phyloP scores from a whole-genome alignment of 1,140 invertebrate species.

The Stegodyphus mimosarum region DNA sequence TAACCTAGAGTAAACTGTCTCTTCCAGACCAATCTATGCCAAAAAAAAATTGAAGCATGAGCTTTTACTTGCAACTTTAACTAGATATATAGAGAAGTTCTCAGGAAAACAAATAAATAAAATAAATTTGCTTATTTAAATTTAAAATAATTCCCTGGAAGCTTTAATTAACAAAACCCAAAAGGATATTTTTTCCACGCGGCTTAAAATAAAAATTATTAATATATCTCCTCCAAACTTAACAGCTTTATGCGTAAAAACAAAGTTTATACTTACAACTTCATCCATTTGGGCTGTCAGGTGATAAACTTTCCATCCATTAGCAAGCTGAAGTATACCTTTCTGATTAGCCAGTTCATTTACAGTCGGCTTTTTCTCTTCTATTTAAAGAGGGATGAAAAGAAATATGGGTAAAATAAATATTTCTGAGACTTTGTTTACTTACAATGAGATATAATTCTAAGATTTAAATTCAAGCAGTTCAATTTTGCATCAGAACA shows the following conservation, averaged over 20 bases:
- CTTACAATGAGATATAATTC: too few species aligned
- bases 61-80: too few species aligned
- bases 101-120: neutral
- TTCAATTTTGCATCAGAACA: too few species aligned
- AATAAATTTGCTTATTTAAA: neutral
- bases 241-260: neutral
- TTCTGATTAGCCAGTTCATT: conserved; percentile 91
- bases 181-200: too few species aligned
- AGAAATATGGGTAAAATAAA: too few species aligned
- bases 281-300: conserved; percentile 92
- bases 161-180: neutral
- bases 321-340: conserved; percentile 86
- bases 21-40: conserved; percentile 48
- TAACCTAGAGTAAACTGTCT: conserved; percentile 44
- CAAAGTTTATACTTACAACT: conserved; percentile 71
- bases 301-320: conserved; percentile 95
- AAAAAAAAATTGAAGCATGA: neutral
- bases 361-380: conserved; percentile 83
- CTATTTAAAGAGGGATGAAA: conserved; percentile 65
- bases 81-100: too few species aligned
- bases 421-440: too few species aligned
- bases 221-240: too few species aligned
- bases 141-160: neutral
- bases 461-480: too few species aligned
- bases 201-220: too few species aligned